Conservation (phyloP, 2,797 vertebrate genomes). For the Florisuga fusca region DNA sequence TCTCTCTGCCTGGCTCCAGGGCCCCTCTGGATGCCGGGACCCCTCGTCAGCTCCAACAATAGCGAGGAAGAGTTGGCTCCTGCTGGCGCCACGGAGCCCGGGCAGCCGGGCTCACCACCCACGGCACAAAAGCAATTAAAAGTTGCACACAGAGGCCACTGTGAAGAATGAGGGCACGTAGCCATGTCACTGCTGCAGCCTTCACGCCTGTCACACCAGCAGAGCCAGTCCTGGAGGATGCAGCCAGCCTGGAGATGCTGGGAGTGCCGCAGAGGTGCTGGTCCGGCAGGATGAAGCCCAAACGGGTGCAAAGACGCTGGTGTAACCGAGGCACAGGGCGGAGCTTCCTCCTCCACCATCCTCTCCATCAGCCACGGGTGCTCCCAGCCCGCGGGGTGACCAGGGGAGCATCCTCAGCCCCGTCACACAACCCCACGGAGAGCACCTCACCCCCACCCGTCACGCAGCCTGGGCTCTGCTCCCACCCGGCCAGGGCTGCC, state of each 20-base stretch:
- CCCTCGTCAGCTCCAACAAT: background rate
- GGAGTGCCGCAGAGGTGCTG: background rate
- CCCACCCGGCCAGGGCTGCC: background rate
- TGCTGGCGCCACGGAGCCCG: constrained; percentile 13
- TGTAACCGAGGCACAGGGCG: background rate
- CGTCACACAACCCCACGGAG: accelerated
- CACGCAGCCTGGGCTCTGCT: background rate
- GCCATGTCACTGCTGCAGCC: background rate
- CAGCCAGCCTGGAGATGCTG: background rate
- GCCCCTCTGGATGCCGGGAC: background rate
- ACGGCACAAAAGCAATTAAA: constrained; percentile 64
- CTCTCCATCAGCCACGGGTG: background rate
- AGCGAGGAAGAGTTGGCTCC: background rate
- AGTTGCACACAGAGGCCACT: constrained; percentile 49
- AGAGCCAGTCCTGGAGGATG: background rate
- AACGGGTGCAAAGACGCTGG: accelerated
- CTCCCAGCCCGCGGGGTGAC: background rate
- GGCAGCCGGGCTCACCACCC: constrained; percentile 40
- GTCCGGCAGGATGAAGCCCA: accelerated
- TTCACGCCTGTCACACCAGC: constrained; percentile 45
- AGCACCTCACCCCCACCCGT: background rate
- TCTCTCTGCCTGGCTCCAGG: background rate
- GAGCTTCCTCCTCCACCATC: background rate
- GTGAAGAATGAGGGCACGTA: constrained; percentile 44
- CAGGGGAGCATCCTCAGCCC: background rate